phyloP scores from a whole-genome alignment of 1,140 invertebrate species.

The Berghia stephanieae region DNA sequence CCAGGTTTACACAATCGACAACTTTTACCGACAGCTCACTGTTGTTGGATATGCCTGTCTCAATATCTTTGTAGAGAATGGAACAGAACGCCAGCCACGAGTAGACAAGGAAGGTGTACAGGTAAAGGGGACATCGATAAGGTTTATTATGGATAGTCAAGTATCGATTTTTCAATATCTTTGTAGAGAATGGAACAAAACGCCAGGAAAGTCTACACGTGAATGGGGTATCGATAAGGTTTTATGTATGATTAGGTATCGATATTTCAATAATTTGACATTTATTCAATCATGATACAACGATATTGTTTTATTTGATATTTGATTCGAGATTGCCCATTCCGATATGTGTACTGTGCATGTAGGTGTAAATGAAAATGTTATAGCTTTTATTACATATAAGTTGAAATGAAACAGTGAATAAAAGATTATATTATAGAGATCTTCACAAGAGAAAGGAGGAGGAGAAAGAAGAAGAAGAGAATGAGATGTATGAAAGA shows the following conservation, averaged over 20 bases:
- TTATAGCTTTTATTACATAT: no score
- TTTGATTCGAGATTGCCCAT: no score
- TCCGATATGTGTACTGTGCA: no score
- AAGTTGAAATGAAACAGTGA: no score
- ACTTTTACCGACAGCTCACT: slow-evolving; percentile 57
- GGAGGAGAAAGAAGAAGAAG: no score
- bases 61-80: slow-evolving; percentile 64
- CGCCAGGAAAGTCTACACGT: slow-evolving; percentile 58
- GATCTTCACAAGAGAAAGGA: no score
- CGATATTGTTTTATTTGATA: no score
- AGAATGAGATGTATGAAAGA: no score
- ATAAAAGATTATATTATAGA: no score
- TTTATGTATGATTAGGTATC: slow-evolving; percentile 63
- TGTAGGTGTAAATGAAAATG: no score
- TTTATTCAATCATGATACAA: no score
- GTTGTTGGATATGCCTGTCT: slow-evolving; percentile 62
- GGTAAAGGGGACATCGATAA: slow-evolving; percentile 36
- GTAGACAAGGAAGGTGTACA: slow-evolving; percentile 55
- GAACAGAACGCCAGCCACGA: slow-evolving; percentile 58
- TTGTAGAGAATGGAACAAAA: slow-evolving; percentile 63
- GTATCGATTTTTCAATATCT: slow-evolving; percentile 61
- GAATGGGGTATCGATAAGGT: slow-evolving; percentile 52
- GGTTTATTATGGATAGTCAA: no score
- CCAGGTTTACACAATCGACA: slow-evolving; percentile 61
- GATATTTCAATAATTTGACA: slow-evolving; percentile 62